Evolutionary conservation across 1,140 invertebrate species (phyloP).

Genomic region (Scaptomyza pallida): DNA sequence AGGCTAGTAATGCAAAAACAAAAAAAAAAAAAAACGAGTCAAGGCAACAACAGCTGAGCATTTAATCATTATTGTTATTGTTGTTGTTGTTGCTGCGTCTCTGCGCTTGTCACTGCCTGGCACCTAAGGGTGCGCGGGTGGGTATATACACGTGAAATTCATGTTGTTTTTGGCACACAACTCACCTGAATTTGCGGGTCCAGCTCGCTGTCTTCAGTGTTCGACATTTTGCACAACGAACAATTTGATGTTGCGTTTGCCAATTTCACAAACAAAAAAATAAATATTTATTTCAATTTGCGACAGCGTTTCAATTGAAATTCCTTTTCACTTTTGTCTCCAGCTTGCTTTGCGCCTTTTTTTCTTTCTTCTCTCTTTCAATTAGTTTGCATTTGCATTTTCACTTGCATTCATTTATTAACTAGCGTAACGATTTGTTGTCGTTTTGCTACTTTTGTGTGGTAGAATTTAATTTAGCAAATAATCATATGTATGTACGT

Average conservation of each 20-base stretch:
- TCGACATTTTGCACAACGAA: slow-evolving; percentile 61
- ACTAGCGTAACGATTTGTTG: slow-evolving; percentile 20
- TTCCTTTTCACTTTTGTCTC: slow-evolving; percentile 46
- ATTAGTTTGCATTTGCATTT: slow-evolving; percentile 51
- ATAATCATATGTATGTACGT: slow-evolving; percentile 28
- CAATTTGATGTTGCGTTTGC: slow-evolving; percentile 34
- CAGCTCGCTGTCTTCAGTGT: slow-evolving; percentile 82
- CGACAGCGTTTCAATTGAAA: slow-evolving; percentile 30
- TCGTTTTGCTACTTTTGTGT: slow-evolving; percentile 13
- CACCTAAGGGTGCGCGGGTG: slow-evolving; percentile 18
- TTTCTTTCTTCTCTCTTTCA: no score
- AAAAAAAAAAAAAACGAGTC: slow-evolving; percentile 53
- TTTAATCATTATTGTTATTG: background rate
- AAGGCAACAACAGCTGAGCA: slow-evolving; percentile 57
- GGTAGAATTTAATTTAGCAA: slow-evolving; percentile 34
- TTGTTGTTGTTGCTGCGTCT: slow-evolving; percentile 11
- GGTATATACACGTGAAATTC: slow-evolving; percentile 30
- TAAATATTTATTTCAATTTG: slow-evolving; percentile 10
- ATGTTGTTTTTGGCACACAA: slow-evolving; percentile 5
- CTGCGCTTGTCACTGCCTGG: slow-evolving; percentile 41
- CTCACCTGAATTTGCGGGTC: slow-evolving; percentile 87
- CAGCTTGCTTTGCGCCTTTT: slow-evolving; percentile 32
- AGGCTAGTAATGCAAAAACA: slow-evolving; percentile 10
- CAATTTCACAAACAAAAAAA: slow-evolving; percentile 20
- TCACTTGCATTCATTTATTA: slow-evolving; percentile 42